Base-by-base conservation (phyloP, 2,797 vertebrate genomes). In the Loriculus beryllinus region DNA sequence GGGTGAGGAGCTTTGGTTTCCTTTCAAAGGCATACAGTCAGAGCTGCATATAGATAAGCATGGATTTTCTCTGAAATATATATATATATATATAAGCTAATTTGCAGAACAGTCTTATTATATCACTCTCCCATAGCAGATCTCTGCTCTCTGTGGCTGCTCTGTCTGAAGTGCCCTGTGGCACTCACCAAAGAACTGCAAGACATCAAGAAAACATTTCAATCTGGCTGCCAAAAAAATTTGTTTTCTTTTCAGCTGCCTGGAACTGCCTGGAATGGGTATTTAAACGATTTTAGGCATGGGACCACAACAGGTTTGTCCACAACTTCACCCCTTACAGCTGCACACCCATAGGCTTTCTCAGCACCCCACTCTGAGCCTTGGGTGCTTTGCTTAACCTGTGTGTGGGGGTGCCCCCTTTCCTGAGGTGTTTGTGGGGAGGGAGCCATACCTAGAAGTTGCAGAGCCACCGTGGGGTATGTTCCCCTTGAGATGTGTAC, bases 21-120 rank as follows among this genome's bases (percentile, higher is more conserved):
- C 8, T 78, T 21, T 45, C 0, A 0, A 42, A 48, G 16, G 7
- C 1, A 2, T 15, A 6, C 13, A 31, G 65, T 33, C 54, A 63
- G 29, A 67, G 18, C 28, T 40, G 13, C 4, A 3, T 47, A 6
- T 29, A 19, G 26, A 57, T 68, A 29, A 42, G 14, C 37, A 40
- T n/a, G 11, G 29, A 8, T 82, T 76, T 69, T 9, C 22, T 88
- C 33, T 26, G 62, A 78, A 86, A 65, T 25, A 23, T n/a, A n/a
- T n/a, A n/a, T n/a, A 31, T 51, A 29, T n/a, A 5, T 54, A 14
- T 14, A 54, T 22, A 54, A 25, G 1, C 10, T 78, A 1, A 7
- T 72, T 81, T 22, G 40, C 33, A 59, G 47, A 67, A 21, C 28
- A 57, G 3, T 18, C 5, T 51, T 83, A 88, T 56, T 11, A 22